Percentiles rank a stretch among this genome's conserved stretches.
These are phyloP conservation scores for Autographa gamma DNA, from an alignment of 2,888 invertebrate genomes.

Conservation along the genomic window DNA sequence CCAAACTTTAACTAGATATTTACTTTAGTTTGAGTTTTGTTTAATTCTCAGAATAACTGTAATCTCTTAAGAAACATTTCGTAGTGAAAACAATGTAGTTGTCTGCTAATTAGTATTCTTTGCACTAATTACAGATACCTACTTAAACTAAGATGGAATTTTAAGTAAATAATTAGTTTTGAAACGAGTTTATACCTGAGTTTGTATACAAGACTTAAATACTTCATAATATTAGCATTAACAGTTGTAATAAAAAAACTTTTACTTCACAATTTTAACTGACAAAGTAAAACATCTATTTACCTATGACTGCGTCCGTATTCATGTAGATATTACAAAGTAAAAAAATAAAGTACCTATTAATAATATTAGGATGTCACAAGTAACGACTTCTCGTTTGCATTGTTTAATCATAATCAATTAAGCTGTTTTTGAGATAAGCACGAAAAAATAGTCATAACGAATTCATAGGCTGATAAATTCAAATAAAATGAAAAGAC, in stretches of 20 bases:
- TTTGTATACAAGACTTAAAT: background rate
- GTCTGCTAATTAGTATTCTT: slow-evolving; percentile 26
- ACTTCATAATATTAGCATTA: background rate
- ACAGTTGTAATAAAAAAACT: background rate
- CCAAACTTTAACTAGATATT: background rate
- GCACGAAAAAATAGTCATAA: too few species aligned
- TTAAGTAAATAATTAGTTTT: slow-evolving; percentile 2
- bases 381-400: too few species aligned
- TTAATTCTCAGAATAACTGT: background rate
- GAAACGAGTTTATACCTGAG: background rate
- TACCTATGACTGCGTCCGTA: too few species aligned
- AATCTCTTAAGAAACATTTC: slow-evolving; percentile 16
- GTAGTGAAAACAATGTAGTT: slow-evolving; percentile 17
- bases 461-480: too few species aligned
- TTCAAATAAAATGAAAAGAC: too few species aligned
- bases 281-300: background rate
- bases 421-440: too few species aligned
- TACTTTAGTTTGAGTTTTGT: background rate
- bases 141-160: background rate
- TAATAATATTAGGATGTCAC: too few species aligned
- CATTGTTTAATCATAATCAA: too few species aligned
- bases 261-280: too few species aligned
- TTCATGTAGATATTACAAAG: too few species aligned
- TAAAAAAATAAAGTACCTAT: too few species aligned
- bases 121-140: slow-evolving; percentile 30